phyloP scores from a whole-genome alignment of 1,140 invertebrate species.

The Orchestia grillus region DNA sequence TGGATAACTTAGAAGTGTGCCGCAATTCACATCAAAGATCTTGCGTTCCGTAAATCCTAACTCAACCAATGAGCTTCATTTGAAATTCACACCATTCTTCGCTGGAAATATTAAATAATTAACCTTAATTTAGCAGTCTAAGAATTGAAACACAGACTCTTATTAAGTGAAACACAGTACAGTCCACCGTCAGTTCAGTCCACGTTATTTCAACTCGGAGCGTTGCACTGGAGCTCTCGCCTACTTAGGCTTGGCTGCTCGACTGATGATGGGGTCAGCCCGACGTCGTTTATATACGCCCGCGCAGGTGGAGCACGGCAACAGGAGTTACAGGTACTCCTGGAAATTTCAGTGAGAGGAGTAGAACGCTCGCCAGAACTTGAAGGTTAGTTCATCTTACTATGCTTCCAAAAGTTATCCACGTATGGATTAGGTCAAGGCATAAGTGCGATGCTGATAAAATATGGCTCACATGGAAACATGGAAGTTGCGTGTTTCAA shows the following conservation, averaged over 20 bases:
- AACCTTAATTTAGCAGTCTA: neutral
- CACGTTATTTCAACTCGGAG: neutral
- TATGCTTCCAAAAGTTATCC: neutral
- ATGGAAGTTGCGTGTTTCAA: too few relatives aligned
- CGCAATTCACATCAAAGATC: neutral
- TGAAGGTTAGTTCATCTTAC: neutral
- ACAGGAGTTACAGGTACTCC: constrained; percentile 11
- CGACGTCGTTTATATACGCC: neutral
- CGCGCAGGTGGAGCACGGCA: neutral
- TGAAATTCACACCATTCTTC: neutral
- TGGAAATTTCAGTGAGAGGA: constrained; percentile 40
- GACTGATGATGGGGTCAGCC: neutral
- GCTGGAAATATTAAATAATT: neutral
- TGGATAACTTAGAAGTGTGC: neutral
- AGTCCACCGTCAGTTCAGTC: constrained; percentile 1
- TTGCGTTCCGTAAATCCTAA: neutral
- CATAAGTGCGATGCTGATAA: neutral
- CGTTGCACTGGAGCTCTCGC: neutral
- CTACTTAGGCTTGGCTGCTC: neutral
- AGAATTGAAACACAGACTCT: neutral
- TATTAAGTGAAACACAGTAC: neutral
- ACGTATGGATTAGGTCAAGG: constrained; percentile 5
- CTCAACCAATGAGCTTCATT: neutral
- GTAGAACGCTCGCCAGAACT: neutral
- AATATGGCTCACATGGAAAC: neutral